A percentile compares a stretch with the other conserved stretches of the same genome.
phyloP scores from a whole-genome alignment of 1,140 invertebrate genomes.

The Leptinotarsa texana region DNA sequence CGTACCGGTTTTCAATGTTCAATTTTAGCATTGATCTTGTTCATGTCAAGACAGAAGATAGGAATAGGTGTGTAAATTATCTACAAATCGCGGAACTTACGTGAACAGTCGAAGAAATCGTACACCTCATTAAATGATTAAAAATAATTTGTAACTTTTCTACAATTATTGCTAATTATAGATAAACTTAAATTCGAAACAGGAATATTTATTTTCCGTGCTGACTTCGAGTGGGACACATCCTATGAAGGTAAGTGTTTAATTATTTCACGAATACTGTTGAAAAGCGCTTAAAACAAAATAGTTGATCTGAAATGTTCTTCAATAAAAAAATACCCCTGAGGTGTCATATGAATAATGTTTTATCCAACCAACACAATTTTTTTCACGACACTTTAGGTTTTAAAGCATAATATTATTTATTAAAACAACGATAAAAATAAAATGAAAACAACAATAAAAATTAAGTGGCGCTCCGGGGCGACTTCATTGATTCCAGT shows the following conservation, averaged over 20 bases:
- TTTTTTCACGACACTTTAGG: too few relatives aligned
- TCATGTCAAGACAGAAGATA: not conserved
- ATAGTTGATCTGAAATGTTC: too few relatives aligned
- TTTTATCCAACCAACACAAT: too few relatives aligned
- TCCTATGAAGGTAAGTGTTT: not conserved
- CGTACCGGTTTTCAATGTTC: constrained; percentile 1
- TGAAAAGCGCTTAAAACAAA: too few relatives aligned
- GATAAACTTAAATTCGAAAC: not conserved
- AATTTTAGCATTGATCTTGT: not conserved
- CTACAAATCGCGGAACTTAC: not conserved
- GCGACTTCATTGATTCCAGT: too few relatives aligned
- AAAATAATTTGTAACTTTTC: not conserved
- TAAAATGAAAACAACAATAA: too few relatives aligned
- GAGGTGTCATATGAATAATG: too few relatives aligned
- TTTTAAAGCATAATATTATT: too few relatives aligned
- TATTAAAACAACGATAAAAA: too few relatives aligned
- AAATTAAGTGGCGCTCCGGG: too few relatives aligned
- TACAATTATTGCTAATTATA: not conserved
- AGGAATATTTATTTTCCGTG: not conserved
- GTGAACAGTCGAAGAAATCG: not conserved
- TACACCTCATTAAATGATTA: not conserved
- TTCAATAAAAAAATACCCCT: too few relatives aligned
- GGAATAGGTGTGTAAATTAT: not conserved
- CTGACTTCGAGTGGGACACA: not conserved
- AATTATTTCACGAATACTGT: too few relatives aligned